Base-by-base conservation (phyloP, 2,888 invertebrate species). In the Drosophila incognita region DNA sequence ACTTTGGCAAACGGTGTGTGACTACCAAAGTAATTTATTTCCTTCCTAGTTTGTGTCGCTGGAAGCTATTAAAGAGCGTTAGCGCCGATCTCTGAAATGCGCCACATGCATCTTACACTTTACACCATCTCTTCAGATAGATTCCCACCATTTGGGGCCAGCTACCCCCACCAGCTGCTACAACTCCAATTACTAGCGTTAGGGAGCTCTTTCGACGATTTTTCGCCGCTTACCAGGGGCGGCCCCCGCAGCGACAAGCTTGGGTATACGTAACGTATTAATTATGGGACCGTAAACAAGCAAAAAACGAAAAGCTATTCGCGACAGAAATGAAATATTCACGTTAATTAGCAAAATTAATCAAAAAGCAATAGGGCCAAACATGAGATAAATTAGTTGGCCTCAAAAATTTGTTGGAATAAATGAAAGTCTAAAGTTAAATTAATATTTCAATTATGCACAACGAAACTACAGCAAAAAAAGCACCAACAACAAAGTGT, bases 11-110 rank as follows among this genome's bases (percentile, higher is more conserved):
- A 64, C 71, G 68, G 54, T 72, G 69, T 72, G 66, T 61, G 82
- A 68, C 80, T 61, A 67, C 48, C 74, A 69, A 56, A 64, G 79
- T 88, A 88, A 87, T 89, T 87, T 87, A 87, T 89, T 87, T 87
- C 81, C 90, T 87, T 87, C 87, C 87, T 88, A 72, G 76, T 89
- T 87, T 71, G 79, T 85, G 88, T 83, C 81, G 88, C 89, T 82
- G 62, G 51, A 51, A 89, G 90, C 86, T 66, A 79, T 81, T 85
- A 67, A 79, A 79, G 52, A 80, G 82, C 76, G 84, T 73, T 79
- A 63, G 74, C 75, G 60, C 63, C 74, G 62, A 83, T 76, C 76
- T 70, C 79, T 60, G 69, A 82, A 89, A 78, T 56, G 52, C 75
- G 66, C 67, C 76, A 74, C 69, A 76, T 83, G 77, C 74, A 81